These are phyloP conservation scores for Sarcoramphus papa DNA, from an alignment of 2,797 vertebrate genomes.

Conservation along the genomic window DNA sequence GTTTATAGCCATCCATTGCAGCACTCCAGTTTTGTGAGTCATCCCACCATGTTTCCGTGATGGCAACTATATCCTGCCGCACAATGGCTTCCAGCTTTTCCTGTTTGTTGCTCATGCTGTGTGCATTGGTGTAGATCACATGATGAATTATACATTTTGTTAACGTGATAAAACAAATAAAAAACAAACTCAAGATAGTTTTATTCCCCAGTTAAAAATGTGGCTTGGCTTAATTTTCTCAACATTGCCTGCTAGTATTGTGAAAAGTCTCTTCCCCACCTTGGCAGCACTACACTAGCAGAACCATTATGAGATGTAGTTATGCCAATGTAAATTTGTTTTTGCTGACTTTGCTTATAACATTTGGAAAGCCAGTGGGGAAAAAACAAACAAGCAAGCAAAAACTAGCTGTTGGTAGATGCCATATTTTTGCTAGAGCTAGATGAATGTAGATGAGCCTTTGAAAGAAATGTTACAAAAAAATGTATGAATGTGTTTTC, in stretches of 20 bases:
- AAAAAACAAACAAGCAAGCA: background rate
- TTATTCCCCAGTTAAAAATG: background rate
- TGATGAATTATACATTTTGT: background rate
- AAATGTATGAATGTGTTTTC: background rate
- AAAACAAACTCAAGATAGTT: background rate
- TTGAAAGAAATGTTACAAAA: background rate
- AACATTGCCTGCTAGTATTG: background rate
- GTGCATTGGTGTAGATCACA: background rate
- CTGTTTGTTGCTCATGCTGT: background rate
- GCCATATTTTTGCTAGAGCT: background rate
- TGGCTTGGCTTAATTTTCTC: background rate
- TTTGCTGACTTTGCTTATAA: slow-evolving; percentile 8
- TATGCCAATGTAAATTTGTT: slow-evolving; percentile 41
- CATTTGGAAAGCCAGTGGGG: background rate
- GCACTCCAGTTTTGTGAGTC: background rate
- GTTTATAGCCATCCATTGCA: background rate
- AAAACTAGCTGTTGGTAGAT: background rate
- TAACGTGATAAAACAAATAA: background rate
- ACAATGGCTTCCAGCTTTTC: background rate
- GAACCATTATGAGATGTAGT: background rate
- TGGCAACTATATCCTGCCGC: background rate
- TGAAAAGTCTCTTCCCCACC: background rate
- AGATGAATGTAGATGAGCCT: background rate
- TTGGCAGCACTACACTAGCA: background rate
- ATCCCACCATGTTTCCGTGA: background rate